Evolutionary conservation across 1,140 invertebrate genomes (phyloP).

Genomic region (Caenorhabditis brenneri): DNA sequence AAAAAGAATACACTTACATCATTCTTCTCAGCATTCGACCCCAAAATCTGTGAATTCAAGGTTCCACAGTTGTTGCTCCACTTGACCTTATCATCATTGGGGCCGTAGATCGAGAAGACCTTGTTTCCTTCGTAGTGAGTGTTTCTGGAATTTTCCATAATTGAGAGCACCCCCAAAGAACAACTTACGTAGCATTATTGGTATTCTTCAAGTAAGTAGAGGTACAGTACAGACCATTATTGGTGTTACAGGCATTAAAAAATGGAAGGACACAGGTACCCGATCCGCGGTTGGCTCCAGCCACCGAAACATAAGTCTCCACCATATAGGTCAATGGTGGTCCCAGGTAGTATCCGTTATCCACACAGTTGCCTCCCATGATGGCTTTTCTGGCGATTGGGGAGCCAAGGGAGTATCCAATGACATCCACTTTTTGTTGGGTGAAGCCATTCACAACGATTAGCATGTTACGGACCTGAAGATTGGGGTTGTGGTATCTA

Average conservation of each 20-base stretch:
- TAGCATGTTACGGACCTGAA: not conserved
- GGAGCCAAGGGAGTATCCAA: slow-evolving; percentile 45
- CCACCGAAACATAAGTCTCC: not conserved
- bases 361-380: slow-evolving; percentile 26
- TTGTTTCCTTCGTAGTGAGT: not conserved
- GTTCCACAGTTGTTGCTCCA: not conserved
- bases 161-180: not conserved
- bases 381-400: slow-evolving; percentile 45
- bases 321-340: not conserved
- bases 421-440: not conserved
- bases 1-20: not conserved
- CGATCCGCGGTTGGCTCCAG: not conserved
- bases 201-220: not conserved
- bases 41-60: too few species aligned
- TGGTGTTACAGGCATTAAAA: not conserved
- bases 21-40: not conserved
- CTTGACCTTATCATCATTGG: not conserved
- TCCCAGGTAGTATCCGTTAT: not conserved
- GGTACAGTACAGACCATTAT: not conserved
- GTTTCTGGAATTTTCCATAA: not conserved
- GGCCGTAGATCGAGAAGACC: not conserved
- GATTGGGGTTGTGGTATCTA: too few species aligned
- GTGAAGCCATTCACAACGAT: not conserved
- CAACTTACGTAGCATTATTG: not conserved
- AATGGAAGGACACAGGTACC: not conserved